phyloP scores from a whole-genome alignment of 2,888 invertebrate species.

The Ceramica pisi region DNA sequence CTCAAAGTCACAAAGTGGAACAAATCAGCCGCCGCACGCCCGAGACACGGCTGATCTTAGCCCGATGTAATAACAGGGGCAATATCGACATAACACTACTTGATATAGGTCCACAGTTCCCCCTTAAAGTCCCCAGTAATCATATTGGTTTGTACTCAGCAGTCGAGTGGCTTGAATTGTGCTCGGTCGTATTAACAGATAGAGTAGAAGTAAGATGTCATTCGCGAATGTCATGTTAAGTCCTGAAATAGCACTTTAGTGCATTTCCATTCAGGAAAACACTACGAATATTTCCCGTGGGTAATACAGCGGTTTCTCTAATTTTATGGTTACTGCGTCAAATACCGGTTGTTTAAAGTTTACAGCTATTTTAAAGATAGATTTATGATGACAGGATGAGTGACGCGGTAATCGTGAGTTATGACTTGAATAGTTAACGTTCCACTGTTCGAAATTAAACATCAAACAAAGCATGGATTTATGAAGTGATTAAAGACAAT shows the following conservation, averaged over 20 bases:
- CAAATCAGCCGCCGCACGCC: slow-evolving; percentile 19
- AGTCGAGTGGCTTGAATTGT: slow-evolving; percentile 41
- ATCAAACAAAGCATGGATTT: slow-evolving; percentile 25
- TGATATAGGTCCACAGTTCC: slow-evolving; percentile 33
- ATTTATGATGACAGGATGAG: slow-evolving; percentile 57
- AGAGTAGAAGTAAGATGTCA: slow-evolving; percentile 22
- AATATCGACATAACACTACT: slow-evolving; percentile 54
- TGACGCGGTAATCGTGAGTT: slow-evolving; percentile 44
- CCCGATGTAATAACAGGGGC: slow-evolving; percentile 56
- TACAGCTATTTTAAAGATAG: slow-evolving; percentile 38
- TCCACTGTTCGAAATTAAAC: slow-evolving; percentile 31
- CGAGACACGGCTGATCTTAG: slow-evolving; percentile 62
- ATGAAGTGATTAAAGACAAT: not conserved
- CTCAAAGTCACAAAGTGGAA: slow-evolving; percentile 34
- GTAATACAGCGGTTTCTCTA: slow-evolving; percentile 2
- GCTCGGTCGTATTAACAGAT: slow-evolving; percentile 33
- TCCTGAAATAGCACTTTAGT: slow-evolving; percentile 4
- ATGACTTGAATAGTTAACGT: slow-evolving; percentile 32
- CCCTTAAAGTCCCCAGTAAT: slow-evolving; percentile 49
- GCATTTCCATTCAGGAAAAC: slow-evolving; percentile 8
- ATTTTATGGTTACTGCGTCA: slow-evolving; percentile 14
- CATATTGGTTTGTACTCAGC: slow-evolving; percentile 47
- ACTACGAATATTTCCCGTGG: slow-evolving; percentile 25
- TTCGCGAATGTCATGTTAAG: slow-evolving; percentile 8
- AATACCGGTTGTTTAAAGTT: slow-evolving; percentile 39